Base-by-base conservation (phyloP, 2,113 vertebrate genomes). In the Lycaon pictus region DNA sequence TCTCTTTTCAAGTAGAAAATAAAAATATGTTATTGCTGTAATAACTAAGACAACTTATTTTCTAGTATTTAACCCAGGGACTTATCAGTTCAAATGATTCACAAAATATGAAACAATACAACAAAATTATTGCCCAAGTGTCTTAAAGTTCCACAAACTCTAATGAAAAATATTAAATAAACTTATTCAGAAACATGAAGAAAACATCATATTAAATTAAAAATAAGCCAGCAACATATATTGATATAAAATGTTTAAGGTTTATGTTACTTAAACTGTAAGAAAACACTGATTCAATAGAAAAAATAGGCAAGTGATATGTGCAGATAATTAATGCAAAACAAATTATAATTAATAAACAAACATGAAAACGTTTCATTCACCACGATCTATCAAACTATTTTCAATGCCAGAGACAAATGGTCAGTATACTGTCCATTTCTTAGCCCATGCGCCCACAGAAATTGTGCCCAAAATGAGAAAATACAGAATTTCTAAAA, bases 91-190 rank as follows among this genome's bases (percentile, higher is more conserved):
- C 6, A 65, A 27, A 4, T 89, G 48, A 85, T n/a, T 88, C n/a
- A 16, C 17, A 89, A 94, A 89, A 74, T 63, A 80, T 22, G 65
- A 88, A 81, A 35, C 0, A 35, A 58, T 37, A 29, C 11, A 5
- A 76, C 12, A 58, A 86, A 72, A 80, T 84, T 76, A 43, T 77
- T 76, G 23, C 56, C 17, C 55, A 51, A 62, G n/a, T 0, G 2
- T 81, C 8, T 32, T 81, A 55, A 86, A 56, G n/a, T 87, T 77
- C 11, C 16, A 97, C 6, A 48, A 23, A 71, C 0, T 48, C 2
- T 93, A 22, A 62, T 62, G 3, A 19, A 76, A 88, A 90, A 48
- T 67, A 80, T 29, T 58, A 94, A 94, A 91, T 58, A 79, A 79
- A 37, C 48, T 27, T 58, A 71, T 17, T 43, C 2, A 79, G 6